Percentiles rank a stretch among this genome's conserved stretches.
These are phyloP conservation scores for Dysmachus trigonus DNA, from an alignment of 2,888 invertebrate genomes.

Conservation along the genomic window DNA sequence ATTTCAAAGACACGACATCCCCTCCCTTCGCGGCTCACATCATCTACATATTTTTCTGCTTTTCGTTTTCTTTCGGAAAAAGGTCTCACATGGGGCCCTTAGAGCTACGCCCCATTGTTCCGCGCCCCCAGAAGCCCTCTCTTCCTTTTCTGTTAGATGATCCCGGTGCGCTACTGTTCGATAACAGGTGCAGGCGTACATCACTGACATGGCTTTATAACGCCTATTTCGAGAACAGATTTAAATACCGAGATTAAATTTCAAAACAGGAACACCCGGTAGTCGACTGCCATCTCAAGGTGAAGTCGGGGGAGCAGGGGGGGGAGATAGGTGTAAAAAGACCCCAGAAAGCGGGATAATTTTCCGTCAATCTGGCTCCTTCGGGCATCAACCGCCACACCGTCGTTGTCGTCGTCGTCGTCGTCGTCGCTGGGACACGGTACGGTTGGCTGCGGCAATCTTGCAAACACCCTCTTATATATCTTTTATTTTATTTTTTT, in stretches of 20 bases:
- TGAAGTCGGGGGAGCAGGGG: not conserved
- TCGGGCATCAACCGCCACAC: not conserved
- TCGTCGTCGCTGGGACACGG: not conserved
- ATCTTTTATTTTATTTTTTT: not conserved
- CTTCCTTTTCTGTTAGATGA: not conserved
- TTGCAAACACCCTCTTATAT: not conserved
- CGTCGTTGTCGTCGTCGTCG: not conserved
- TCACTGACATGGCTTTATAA: conserved; percentile 1
- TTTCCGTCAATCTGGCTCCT: conserved; percentile 15
- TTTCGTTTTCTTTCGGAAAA: not conserved
- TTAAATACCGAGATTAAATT: conserved; percentile 32
- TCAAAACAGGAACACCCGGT: not conserved
- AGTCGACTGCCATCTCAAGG: not conserved
- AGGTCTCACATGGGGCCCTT: not conserved
- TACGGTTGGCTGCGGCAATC: not conserved
- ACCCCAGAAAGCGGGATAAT: not conserved
- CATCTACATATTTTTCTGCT: not conserved
- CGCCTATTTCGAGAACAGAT: conserved; percentile 16
- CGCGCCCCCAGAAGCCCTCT: not conserved
- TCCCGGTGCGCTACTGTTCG: not conserved
- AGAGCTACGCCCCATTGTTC: too few relatives aligned
- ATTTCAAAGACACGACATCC: conserved; percentile 6
- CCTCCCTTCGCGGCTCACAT: not conserved
- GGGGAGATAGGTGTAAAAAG: not conserved
- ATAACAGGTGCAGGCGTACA: conserved; percentile 9